Percentiles rank a stretch among this genome's conserved stretches.
These are phyloP conservation scores for Picus viridis DNA, from an alignment of 2,797 vertebrate genomes.

Conservation along the genomic window DNA sequence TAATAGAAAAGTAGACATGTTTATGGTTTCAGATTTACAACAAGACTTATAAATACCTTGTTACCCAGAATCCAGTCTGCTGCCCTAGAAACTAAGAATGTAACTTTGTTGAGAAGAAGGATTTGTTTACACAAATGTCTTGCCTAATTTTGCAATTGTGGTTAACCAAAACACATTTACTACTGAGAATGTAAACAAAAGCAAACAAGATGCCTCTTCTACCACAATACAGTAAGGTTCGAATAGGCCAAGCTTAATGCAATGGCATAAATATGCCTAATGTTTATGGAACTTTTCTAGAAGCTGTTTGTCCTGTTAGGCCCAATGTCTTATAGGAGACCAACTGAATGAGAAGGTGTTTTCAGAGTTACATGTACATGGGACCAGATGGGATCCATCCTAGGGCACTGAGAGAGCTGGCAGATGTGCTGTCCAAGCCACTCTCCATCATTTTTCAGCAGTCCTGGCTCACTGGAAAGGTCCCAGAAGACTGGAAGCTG, in stretches of 20 bases:
- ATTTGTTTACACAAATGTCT: conserved; percentile 81
- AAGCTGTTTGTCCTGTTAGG: conserved; percentile 58
- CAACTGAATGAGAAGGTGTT: conserved; percentile 77
- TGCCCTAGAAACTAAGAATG: conserved; percentile 84
- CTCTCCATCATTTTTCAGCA: too few relatives aligned
- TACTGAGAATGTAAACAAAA: conserved; percentile 81
- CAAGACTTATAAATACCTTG: conserved; percentile 82
- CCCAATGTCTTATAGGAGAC: conserved; percentile 51
- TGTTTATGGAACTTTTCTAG: conserved; percentile 78
- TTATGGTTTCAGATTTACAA: conserved; percentile 84
- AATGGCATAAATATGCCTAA: conserved; percentile 79
- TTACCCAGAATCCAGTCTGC: conserved; percentile 83
- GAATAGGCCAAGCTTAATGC: conserved; percentile 73
- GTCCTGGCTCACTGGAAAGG: too few relatives aligned
- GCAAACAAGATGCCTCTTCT: conserved; percentile 83
- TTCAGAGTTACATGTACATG: conserved; percentile 64
- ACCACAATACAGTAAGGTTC: conserved; percentile 78
- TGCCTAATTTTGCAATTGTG: conserved; percentile 81
- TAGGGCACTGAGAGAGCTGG: too few relatives aligned
- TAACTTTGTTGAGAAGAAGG: conserved; percentile 79
- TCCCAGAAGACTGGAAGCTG: too few relatives aligned
- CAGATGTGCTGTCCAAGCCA: too few relatives aligned
- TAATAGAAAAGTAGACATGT: conserved; percentile 82
- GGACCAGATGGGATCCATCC: too few relatives aligned
- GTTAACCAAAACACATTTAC: conserved; percentile 83